Evolutionary conservation across 92 coral and sea anemone species (phyloP).

Genomic region (Epizoanthus scotinus): DNA sequence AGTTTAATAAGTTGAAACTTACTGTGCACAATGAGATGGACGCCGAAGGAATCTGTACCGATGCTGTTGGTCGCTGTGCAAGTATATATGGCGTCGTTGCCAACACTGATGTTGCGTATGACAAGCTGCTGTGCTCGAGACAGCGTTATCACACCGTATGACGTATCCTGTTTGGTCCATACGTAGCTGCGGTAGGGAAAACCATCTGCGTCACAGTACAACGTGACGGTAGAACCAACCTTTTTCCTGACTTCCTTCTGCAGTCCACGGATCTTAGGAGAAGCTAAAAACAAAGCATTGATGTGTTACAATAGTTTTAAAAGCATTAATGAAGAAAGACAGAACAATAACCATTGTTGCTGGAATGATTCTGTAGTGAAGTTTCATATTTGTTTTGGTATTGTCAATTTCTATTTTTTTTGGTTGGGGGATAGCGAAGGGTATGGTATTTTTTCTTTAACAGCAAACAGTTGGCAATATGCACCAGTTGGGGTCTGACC

Average conservation of each 20-base stretch:
- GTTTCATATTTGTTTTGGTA: too few relatives aligned
- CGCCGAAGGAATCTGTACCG: not conserved
- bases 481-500: not conserved
- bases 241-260: conserved; percentile 19
- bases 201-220: conserved; percentile 16
- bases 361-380: too few relatives aligned
- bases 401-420: too few relatives aligned
- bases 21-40: conserved; percentile 20
- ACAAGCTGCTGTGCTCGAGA: conserved; percentile 19
- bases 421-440: too few relatives aligned
- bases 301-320: not conserved
- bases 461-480: too few relatives aligned
- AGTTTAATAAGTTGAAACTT: not conserved
- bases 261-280: conserved; percentile 23
- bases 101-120: conserved; percentile 2
- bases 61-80: conserved; percentile 11
- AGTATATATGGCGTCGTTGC: conserved; percentile 5
- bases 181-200: conserved; percentile 26
- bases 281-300: not conserved
- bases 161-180: conserved; percentile 5
- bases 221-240: conserved; percentile 18
- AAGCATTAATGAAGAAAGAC: too few relatives aligned
- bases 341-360: too few relatives aligned
- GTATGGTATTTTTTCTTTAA: too few relatives aligned
- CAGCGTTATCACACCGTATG: not conserved